Evolutionary conservation across 2,797 vertebrate genomes (phyloP).

Genomic region (Oceanodroma leucorhoa): DNA sequence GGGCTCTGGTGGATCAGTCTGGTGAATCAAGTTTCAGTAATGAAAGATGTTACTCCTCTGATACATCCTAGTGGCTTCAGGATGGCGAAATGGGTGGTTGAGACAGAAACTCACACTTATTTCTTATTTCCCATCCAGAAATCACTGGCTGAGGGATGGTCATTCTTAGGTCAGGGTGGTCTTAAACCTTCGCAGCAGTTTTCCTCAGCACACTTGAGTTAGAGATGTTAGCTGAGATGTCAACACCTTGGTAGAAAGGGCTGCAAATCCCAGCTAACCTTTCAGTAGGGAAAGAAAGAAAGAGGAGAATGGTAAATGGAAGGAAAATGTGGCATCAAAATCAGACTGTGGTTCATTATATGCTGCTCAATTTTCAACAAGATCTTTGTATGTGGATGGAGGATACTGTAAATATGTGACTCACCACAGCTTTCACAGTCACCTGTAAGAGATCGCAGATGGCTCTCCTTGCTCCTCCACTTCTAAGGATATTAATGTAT

Average conservation of each 20-base stretch:
- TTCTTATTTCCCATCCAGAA: neutral
- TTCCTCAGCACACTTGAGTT: neutral
- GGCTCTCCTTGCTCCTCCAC: neutral
- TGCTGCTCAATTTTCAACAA: neutral
- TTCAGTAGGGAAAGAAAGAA: neutral
- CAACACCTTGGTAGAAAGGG: neutral
- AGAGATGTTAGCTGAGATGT: neutral
- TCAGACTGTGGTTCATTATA: neutral
- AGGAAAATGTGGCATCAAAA: neutral
- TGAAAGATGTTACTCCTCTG: neutral
- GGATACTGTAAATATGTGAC: neutral
- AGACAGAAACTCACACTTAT: neutral
- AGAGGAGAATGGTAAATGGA: neutral
- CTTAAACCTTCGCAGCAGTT: neutral
- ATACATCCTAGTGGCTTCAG: neutral
- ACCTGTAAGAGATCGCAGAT: neutral
- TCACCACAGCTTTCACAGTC: neutral
- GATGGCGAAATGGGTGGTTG: neutral
- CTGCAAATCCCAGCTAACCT: neutral
- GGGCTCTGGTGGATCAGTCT: neutral
- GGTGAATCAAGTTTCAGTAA: neutral
- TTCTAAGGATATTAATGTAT: neutral
- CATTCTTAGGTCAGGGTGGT: neutral
- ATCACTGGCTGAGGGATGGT: neutral
- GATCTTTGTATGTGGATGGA: neutral